Evolutionary conservation across 2,113 vertebrate species (phyloP).

Genomic region (Poeciliopsis turrubarensis): DNA sequence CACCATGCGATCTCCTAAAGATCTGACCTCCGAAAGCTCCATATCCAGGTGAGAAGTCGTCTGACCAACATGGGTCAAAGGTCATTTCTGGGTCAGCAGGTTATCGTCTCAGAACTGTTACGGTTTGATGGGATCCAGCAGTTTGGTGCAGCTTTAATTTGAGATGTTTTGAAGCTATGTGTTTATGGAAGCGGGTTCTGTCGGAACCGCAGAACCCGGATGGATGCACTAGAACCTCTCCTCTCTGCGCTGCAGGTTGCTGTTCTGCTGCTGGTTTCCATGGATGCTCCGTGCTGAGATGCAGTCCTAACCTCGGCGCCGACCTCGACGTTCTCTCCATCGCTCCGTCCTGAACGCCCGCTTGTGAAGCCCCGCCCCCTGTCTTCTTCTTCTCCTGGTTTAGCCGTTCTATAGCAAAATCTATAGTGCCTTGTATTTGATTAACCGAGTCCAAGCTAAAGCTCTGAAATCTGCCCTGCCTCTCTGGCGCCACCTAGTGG

Average conservation of each 20-base stretch:
- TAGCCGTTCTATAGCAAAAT: slow-evolving; percentile 78
- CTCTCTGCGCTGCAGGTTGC: slow-evolving; percentile 80
- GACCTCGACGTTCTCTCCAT: slow-evolving; percentile 37
- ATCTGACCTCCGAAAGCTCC: slow-evolving; percentile 92
- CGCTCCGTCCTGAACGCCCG: slow-evolving; percentile 11
- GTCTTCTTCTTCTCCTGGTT: slow-evolving; percentile 24
- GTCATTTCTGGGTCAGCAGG: background rate
- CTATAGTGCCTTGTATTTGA: slow-evolving; percentile 82
- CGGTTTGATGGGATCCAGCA: background rate
- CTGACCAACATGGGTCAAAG: background rate
- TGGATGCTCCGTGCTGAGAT: slow-evolving; percentile 95
- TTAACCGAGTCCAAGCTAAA: slow-evolving; percentile 21
- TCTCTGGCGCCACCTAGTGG: background rate
- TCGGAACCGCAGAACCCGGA: no score
- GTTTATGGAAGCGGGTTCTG: background rate
- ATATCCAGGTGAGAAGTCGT: slow-evolving; percentile 85
- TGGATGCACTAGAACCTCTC: background rate
- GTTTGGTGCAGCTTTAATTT: background rate
- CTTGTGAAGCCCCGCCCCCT: slow-evolving; percentile 2
- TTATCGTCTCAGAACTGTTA: background rate
- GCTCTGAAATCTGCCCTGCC: background rate
- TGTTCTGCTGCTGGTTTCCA: slow-evolving; percentile 96
- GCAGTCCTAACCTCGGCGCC: slow-evolving; percentile 84
- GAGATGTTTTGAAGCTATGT: background rate
- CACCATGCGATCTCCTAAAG: slow-evolving; percentile 90